These are phyloP conservation scores for Fregetta grallaria DNA, from an alignment of 2,113 vertebrate species.

Conservation along the genomic window DNA sequence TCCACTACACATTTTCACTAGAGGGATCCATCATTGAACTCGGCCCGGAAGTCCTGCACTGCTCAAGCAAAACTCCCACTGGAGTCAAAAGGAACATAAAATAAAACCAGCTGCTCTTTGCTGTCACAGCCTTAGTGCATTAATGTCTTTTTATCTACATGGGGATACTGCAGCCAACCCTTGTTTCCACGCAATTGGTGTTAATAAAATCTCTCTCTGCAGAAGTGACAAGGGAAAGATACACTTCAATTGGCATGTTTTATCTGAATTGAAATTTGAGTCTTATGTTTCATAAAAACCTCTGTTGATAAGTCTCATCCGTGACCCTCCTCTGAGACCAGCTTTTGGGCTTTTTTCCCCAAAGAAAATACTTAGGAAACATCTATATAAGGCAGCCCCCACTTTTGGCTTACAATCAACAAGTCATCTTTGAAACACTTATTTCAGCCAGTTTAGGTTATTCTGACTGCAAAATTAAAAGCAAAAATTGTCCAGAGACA, in stretches of 20 bases:
- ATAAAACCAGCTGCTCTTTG: neutral
- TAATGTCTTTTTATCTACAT: conserved; percentile 34
- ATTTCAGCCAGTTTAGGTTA: neutral
- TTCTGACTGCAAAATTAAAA: neutral
- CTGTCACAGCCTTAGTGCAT: conserved; percentile 54
- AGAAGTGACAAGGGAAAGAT: conserved; percentile 14
- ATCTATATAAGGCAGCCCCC: neutral
- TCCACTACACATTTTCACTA: fast-evolving
- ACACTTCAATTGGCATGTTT: conserved; percentile 10
- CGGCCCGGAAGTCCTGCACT: neutral
- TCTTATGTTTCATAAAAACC: neutral
- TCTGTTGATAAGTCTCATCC: neutral
- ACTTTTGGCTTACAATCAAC: neutral
- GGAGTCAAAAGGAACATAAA: conserved; percentile 30
- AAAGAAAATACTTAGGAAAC: neutral
- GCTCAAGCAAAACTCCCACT: neutral
- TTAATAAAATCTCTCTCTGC: conserved; percentile 52
- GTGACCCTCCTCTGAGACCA: neutral
- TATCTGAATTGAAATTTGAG: conserved; percentile 42
- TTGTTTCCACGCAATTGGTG: neutral
- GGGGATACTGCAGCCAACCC: neutral
- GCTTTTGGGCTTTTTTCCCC: neutral
- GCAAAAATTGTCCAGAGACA: neutral
- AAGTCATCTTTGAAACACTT: neutral
- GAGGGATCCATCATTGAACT: neutral